Evolutionary conservation across 2,888 invertebrate species (phyloP), one percentile per base, ranked within the genome.

Genomic region (Andrena marginata): DNA sequence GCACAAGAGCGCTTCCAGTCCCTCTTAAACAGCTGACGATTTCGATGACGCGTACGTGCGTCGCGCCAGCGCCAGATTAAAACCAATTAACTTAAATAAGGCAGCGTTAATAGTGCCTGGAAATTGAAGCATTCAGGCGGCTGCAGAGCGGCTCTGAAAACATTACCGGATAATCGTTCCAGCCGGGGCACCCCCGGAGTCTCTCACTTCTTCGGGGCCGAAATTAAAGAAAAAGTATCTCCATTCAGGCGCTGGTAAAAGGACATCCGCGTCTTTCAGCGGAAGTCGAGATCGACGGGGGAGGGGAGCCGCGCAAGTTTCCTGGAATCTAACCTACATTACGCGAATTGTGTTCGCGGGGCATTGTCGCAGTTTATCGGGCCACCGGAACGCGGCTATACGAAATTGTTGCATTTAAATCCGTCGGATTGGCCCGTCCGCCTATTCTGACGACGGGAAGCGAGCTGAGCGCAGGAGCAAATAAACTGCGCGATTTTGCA

Each of bases 381-480:
- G 64, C 42, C 33, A 63, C 60, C n/a, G 77, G 64, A 35, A 59
- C 51, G n/a, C 56, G 26, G 54, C 49, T 51, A 48, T 26, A 20
- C 60, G 31, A 75, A 59, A 80, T 86, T 73, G 77, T 68, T 67
- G 70, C 71, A 71, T 84, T 86, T 81, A 85, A 85, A 73, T 72
- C 72, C 84, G 51, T 62, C 48, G 83, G 83, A 85, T 84, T 79
- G 73, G 71, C 48, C 23, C 7, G 65, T 31, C 33, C 67, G 64
- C 29, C 69, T 35, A 49, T 35, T 76, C 48, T 20, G 26, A 16
- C 42, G 33, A 16, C n/a, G n/a, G 63, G 64, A 42, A 31, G 20
- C 60, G 70, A 48, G 29, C 69, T 13, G 26, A 10, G 69, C 20
- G n/a, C 35, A 10, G 59, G 23, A 59, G 69, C 59, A 59, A 70